These are phyloP conservation scores for Fundulus diaphanus DNA, from an alignment of 2,797 vertebrate species.

Conservation along the genomic window DNA sequence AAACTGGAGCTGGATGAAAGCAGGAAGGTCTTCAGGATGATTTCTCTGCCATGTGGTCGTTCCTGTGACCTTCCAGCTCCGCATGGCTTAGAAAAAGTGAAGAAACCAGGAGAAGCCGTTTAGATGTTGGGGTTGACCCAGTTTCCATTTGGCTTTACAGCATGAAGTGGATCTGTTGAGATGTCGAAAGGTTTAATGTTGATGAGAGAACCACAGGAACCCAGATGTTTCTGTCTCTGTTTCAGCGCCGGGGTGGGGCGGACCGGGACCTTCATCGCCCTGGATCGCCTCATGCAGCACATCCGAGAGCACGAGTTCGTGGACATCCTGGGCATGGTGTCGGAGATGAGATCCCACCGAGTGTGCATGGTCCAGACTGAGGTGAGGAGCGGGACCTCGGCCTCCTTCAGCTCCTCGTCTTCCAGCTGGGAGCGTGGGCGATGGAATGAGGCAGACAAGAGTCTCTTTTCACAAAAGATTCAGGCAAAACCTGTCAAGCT, in stretches of 20 bases:
- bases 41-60: background rate
- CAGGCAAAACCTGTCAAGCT: too few species aligned
- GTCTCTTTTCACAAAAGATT: too few species aligned
- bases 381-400: constrained; percentile 58
- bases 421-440: too few species aligned
- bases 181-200: too few species aligned
- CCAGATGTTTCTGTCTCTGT: background rate
- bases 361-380: constrained; percentile 99
- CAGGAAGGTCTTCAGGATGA: background rate
- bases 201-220: background rate
- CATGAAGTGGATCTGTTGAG: too few species aligned
- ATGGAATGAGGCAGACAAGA: too few species aligned
- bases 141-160: background rate
- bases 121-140: background rate
- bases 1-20: too few species aligned
- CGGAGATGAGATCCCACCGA: constrained; percentile 94
- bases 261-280: constrained; percentile 95
- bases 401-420: too few species aligned
- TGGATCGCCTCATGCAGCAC: constrained; percentile 95
- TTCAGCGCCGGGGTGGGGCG: constrained; percentile 93
- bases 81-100: too few species aligned
- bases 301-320: constrained; percentile 92
- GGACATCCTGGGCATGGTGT: constrained; percentile 93
- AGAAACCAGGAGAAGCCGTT: background rate
- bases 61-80: background rate